Conservation (phyloP, 2,797 vertebrate genomes). For the Melanotaenia nigrans region DNA sequence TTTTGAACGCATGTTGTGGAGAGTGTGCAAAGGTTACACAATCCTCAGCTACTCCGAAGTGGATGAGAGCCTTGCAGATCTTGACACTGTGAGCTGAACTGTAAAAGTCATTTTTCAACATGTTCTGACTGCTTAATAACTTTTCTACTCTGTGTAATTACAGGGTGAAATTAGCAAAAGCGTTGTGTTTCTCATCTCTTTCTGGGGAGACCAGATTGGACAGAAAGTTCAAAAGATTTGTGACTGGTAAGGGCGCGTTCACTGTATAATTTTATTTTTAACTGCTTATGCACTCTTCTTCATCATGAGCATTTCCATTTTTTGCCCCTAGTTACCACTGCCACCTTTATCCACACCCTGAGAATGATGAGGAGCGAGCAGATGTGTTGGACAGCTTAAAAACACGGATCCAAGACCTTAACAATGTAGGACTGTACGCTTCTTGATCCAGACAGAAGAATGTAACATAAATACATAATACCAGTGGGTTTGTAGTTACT, state of each 20-base stretch:
- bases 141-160: constrained; percentile 38
- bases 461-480: no score
- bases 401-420: constrained; percentile 93
- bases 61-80: constrained; percentile 88
- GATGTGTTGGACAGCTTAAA: constrained; percentile 90
- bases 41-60: constrained; percentile 93
- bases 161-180: constrained; percentile 92
- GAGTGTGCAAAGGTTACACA: constrained; percentile 95
- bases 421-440: constrained; percentile 85
- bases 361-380: constrained; percentile 87
- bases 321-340: constrained; percentile 90
- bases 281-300: neutral
- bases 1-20: constrained; percentile 96
- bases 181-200: constrained; percentile 95
- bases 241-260: constrained; percentile 87
- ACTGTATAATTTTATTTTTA: neutral
- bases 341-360: constrained; percentile 94
- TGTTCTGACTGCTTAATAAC: neutral
- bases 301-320: neutral
- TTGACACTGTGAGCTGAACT: constrained; percentile 88
- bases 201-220: constrained; percentile 98
- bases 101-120: neutral
- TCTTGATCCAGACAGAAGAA: constrained; percentile 59
- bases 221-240: constrained; percentile 99
- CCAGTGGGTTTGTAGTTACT: neutral